phyloP scores from a whole-genome alignment of 2,888 invertebrate genomes.

The Zeuzera pyrina region DNA sequence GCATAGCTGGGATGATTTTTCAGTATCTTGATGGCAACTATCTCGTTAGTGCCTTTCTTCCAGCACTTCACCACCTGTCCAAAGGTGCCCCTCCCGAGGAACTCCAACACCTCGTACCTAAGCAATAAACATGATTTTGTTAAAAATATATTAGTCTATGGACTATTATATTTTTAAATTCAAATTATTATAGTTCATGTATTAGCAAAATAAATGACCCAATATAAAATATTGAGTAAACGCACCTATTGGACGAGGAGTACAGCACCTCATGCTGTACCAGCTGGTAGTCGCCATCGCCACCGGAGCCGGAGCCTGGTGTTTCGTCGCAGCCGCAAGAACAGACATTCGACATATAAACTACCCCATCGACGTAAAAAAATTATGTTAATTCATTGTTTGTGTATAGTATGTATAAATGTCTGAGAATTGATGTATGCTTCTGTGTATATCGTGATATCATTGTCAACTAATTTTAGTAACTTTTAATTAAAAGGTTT shows the following conservation, averaged over 20 bases:
- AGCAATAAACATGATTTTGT: too few relatives aligned
- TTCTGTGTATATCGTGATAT: too few relatives aligned
- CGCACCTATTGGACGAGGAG: constrained; percentile 94
- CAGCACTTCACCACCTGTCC: constrained; percentile 99
- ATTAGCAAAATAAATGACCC: background rate
- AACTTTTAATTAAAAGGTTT: too few relatives aligned
- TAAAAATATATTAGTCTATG: too few relatives aligned
- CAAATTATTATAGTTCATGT: background rate
- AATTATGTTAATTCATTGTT: too few relatives aligned
- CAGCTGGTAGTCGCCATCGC: constrained; percentile 98
- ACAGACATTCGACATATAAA: constrained; percentile 23
- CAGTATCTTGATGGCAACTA: constrained; percentile 99
- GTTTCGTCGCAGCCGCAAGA: constrained; percentile 44
- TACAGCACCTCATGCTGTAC: constrained; percentile 98
- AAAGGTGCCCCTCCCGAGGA: constrained; percentile 99
- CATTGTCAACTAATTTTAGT: too few relatives aligned
- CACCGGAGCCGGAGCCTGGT: constrained; percentile 85
- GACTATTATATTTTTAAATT: background rate
- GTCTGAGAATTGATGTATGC: too few relatives aligned
- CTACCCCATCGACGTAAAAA: background rate
- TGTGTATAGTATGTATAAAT: too few relatives aligned
- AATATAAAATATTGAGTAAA: constrained; percentile 1
- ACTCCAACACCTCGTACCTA: constrained; percentile 92
- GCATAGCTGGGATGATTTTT: constrained; percentile 99
- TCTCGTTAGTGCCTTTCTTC: constrained; percentile 99